Evolutionary conservation across 1,140 invertebrate species (phyloP).

Genomic region (Aphaenogaster ashmeadi): DNA sequence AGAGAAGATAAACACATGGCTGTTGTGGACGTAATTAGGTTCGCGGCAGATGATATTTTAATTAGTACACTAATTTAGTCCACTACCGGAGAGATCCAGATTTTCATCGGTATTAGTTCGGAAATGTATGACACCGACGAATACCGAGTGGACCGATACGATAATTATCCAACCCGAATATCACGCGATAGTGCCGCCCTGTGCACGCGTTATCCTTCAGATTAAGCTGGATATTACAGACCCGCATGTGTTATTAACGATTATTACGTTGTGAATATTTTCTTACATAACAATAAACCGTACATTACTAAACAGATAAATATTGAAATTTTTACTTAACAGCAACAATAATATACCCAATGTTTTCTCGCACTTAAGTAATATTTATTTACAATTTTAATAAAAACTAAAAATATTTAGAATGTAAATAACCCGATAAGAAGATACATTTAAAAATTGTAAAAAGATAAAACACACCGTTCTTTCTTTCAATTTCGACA

Average conservation of each 20-base stretch:
- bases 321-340: neutral
- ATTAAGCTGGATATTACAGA: constrained; percentile 19
- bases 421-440: neutral
- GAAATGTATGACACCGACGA: constrained; percentile 44
- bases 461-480: neutral
- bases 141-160: constrained; percentile 32
- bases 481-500: neutral
- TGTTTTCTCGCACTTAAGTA: neutral
- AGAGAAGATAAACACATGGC: neutral
- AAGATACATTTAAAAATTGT: neutral
- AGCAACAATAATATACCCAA: neutral
- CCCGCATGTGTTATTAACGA: neutral
- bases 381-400: neutral
- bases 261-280: neutral
- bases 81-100: constrained; percentile 23
- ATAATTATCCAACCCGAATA: constrained; percentile 49
- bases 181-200: constrained; percentile 24
- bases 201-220: constrained; percentile 9
- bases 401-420: neutral
- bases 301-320: neutral
- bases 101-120: constrained; percentile 51
- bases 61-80: constrained; percentile 30
- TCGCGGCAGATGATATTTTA: constrained; percentile 35
- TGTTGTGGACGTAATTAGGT: constrained; percentile 21
- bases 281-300: neutral